These are phyloP conservation scores for Heptranchias perlo DNA, from an alignment of 2,113 vertebrate species.

Conservation along the genomic window DNA sequence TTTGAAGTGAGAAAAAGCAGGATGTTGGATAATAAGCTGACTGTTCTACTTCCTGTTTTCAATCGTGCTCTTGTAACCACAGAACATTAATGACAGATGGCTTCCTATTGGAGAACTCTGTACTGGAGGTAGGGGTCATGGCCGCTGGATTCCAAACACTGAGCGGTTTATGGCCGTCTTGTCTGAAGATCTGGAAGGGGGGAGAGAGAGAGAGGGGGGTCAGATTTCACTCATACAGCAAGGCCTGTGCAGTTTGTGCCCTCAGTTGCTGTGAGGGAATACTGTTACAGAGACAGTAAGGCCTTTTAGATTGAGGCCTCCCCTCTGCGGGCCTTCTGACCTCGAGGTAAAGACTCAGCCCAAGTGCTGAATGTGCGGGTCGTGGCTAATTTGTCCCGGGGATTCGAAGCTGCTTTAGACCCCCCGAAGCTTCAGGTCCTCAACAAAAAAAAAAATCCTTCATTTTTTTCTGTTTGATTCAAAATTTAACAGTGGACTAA, in stretches of 20 bases:
- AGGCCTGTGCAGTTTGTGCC: neutral
- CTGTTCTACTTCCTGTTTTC: conserved; percentile 20
- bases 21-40: conserved; percentile 22
- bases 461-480: neutral
- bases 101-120: neutral
- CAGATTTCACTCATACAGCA: neutral
- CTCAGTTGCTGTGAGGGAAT: neutral
- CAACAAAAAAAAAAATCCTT: neutral
- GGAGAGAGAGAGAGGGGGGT: neutral
- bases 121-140: neutral
- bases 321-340: neutral
- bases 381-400: neutral
- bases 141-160: neutral
- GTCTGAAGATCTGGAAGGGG: neutral
- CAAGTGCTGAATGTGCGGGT: neutral
- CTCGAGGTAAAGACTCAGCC: neutral
- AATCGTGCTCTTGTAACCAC: conserved; percentile 14
- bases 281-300: neutral
- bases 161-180: neutral
- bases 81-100: conserved; percentile 38
- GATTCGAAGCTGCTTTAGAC: neutral
- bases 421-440: too few relatives aligned
- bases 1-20: conserved; percentile 19
- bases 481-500: neutral
- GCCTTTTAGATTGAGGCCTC: neutral